A percentile compares a stretch with the other conserved stretches of the same genome.
Evolutionary conservation across 2,797 vertebrate species (phyloP).

Genomic region (Denticeps clupeoides): DNA sequence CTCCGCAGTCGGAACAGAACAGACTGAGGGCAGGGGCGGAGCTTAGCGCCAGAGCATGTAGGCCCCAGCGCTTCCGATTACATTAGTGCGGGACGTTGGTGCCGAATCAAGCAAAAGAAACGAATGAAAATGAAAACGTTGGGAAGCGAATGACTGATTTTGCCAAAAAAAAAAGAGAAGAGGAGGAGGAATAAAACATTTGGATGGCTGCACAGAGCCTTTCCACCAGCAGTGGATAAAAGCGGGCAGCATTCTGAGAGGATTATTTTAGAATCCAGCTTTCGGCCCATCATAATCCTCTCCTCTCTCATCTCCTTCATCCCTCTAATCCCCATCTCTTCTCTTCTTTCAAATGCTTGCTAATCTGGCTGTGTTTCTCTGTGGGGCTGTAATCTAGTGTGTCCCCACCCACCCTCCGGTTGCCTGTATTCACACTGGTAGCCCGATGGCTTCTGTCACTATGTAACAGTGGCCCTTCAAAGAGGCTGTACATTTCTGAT

Average conservation of each 20-base stretch:
- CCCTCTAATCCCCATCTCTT: slow-evolving; percentile 55
- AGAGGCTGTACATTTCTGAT: too few relatives aligned
- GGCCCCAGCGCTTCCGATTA: slow-evolving; percentile 7
- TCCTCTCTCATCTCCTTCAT: slow-evolving; percentile 52
- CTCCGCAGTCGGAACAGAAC: slow-evolving; percentile 47
- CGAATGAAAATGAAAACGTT: slow-evolving; percentile 1
- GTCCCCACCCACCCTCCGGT: background rate
- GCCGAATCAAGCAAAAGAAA: slow-evolving; percentile 6
- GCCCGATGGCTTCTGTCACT: too few relatives aligned
- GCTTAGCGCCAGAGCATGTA: slow-evolving; percentile 7
- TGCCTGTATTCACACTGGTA: background rate
- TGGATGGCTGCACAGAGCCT: too few relatives aligned
- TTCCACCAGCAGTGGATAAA: slow-evolving; percentile 34
- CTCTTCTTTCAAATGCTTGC: slow-evolving; percentile 54
- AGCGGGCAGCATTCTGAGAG: slow-evolving; percentile 42
- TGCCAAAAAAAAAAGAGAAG: too few relatives aligned
- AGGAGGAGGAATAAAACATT: too few relatives aligned
- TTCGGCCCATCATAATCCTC: slow-evolving; percentile 54
- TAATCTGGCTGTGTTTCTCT: slow-evolving; percentile 49
- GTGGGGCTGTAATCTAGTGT: slow-evolving; percentile 52
- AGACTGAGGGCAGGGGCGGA: slow-evolving; percentile 32
- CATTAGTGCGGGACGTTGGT: too few relatives aligned
- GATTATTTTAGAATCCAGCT: slow-evolving; percentile 66
- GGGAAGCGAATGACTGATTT: too few relatives aligned
- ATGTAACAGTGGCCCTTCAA: too few relatives aligned